Conservation (phyloP, 2,797 vertebrate species). For the Atherinosoma microstoma region DNA sequence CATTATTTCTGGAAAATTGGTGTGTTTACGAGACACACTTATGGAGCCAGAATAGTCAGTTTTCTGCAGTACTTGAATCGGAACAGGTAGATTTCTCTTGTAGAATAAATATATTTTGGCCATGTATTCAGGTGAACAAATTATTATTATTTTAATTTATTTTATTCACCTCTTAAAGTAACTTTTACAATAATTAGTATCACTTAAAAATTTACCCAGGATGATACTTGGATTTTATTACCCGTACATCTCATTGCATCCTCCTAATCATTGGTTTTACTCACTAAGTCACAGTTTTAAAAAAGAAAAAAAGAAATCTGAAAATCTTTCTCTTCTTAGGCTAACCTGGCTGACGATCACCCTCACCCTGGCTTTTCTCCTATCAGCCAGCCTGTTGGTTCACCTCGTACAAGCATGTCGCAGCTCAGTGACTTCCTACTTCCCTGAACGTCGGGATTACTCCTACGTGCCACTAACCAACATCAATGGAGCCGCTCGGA, state of each 20-base stretch:
- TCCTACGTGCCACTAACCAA: slow-evolving; percentile 75
- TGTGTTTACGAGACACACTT: not conserved
- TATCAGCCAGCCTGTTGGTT: slow-evolving; percentile 68
- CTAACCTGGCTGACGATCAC: slow-evolving; percentile 73
- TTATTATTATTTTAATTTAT: not conserved
- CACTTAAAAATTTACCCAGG: not conserved
- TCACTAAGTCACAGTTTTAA: not conserved
- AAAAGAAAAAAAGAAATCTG: not conserved
- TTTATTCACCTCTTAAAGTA: not conserved
- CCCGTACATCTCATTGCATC: not conserved
- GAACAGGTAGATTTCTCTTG: no score
- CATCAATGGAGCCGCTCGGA: slow-evolving; percentile 40
- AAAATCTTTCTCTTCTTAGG: slow-evolving; percentile 55
- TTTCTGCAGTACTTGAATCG: not conserved
- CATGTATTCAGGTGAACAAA: not conserved
- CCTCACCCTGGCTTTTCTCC: slow-evolving; percentile 53
- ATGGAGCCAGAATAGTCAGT: not conserved
- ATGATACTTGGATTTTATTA: not conserved
- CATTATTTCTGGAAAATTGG: not conserved
- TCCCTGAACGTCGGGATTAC: slow-evolving; percentile 44
- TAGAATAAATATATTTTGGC: not conserved
- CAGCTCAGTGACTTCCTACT: not conserved
- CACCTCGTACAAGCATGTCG: slow-evolving; percentile 61
- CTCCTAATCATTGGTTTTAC: not conserved
- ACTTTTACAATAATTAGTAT: not conserved